A percentile compares a stretch with the other conserved stretches of the same genome.
These are phyloP conservation scores for Lepidochitona cinerea DNA, from an alignment of 2,888 invertebrate genomes.

Conservation along the genomic window DNA sequence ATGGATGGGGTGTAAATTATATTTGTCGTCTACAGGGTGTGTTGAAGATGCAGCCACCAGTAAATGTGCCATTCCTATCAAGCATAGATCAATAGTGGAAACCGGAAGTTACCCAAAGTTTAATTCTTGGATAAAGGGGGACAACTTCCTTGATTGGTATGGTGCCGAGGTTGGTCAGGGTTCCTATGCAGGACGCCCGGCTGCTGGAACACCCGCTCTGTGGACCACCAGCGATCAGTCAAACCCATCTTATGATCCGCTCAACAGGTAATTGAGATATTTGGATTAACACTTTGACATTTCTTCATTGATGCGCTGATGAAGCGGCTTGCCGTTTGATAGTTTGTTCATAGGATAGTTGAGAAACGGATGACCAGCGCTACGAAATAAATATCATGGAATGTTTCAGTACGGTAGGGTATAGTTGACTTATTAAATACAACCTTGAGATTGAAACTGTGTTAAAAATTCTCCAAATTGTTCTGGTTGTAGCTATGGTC, in stretches of 20 bases:
- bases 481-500: slow-evolving; percentile 50
- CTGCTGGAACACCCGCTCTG: slow-evolving; percentile 33
- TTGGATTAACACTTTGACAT: no score
- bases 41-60: slow-evolving; percentile 19
- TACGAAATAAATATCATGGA: no score
- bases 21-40: no score
- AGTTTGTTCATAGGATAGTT: no score
- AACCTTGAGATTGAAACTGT: no score
- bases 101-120: slow-evolving; percentile 22
- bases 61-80: slow-evolving; percentile 36
- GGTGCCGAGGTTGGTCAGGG: slow-evolving; percentile 39
- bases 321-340: no score
- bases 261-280: slow-evolving; percentile 30
- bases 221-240: slow-evolving; percentile 49
- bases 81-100: slow-evolving; percentile 19
- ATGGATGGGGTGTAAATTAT: no score
- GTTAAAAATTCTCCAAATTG: no score
- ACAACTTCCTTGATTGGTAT: slow-evolving; percentile 41
- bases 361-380: no score
- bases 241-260: slow-evolving; percentile 22
- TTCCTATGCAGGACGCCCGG: slow-evolving; percentile 16
- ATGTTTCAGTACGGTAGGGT: no score
- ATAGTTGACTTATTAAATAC: no score
- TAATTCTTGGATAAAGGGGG: slow-evolving; percentile 36
- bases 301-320: no score